phyloP scores from a whole-genome alignment of 2,113 vertebrate species.

The Cryptomyrus ogoouensis region DNA sequence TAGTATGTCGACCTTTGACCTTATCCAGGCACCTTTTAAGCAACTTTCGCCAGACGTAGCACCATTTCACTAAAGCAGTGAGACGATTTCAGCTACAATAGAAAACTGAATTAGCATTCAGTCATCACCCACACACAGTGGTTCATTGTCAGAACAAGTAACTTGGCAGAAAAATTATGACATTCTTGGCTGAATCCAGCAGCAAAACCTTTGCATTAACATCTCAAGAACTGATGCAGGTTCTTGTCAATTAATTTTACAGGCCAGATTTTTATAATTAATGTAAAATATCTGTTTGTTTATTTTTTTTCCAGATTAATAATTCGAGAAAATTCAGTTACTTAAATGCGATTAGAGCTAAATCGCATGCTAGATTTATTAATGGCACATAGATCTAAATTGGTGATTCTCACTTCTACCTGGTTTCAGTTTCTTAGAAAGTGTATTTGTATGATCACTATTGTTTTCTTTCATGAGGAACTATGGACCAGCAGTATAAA shows the following conservation, averaged over 20 bases:
- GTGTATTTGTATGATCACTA: background rate
- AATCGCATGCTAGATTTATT: background rate
- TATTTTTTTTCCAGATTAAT: background rate
- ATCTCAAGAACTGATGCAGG: background rate
- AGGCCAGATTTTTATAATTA: conserved; percentile 5
- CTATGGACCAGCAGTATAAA: background rate
- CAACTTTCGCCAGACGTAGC: background rate
- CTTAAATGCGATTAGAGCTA: background rate
- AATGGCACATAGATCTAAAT: background rate
- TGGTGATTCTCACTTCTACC: background rate
- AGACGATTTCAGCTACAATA: background rate
- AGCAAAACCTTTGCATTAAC: background rate
- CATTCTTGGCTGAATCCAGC: background rate
- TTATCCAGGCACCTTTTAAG: background rate
- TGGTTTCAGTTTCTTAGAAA: background rate
- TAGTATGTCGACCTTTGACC: background rate
- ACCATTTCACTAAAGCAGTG: background rate
- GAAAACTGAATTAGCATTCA: background rate
- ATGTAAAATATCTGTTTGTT: background rate
- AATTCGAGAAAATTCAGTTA: background rate
- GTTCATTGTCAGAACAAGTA: background rate
- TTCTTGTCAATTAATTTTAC: background rate
- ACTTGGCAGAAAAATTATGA: background rate
- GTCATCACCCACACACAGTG: background rate
- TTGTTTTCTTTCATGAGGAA: background rate